Base-by-base conservation (phyloP, 2,888 invertebrate species). In the Ochlodes sylvanus region DNA sequence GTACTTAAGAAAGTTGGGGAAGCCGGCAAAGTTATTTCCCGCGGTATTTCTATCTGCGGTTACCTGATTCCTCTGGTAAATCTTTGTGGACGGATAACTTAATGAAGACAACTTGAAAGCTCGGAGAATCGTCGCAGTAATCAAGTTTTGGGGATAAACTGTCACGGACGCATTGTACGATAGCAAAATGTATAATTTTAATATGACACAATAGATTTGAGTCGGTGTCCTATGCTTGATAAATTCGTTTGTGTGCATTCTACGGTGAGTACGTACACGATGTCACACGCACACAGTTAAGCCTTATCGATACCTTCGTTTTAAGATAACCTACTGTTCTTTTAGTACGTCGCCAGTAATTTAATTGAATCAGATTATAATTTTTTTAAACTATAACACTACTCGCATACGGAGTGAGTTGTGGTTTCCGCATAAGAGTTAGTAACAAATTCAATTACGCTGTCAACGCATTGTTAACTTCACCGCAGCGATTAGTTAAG, bases 21-120 rank as follows among this genome's bases (percentile, higher is more conserved):
- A 63, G n/a, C 38, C 21, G 5, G 41, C 42, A 55, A 63, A 54
- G 52, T 62, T 52, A 19, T n/a, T 7, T 50, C 12, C 50, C 50
- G 50, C 19, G 50, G 19, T 50, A 50, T 50, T 52, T 34, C 50
- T 52, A 52, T 50, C 41, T 63, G 55, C 55, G 63, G 63, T 63
- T n/a, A 54, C 54, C n/a, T 38, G 52, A 63, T 41, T 41, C 52
- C 41, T 15, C 17, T 41, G 44, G 63, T 27, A 63, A 54, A 55
- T 55, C 63, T 63, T 63, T 63, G 42, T 32, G 54, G 50, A 15
- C 5, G 60, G 42, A 38, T 63, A 42, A 63, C n/a, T 42, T 63
- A 50, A 61, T 17, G 60, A 63, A 63, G 55, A 10, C 50, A 55
- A 32, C 63, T 42, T 21, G 41, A 17, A 63, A 55, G 42, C 38